Percentiles rank a stretch among this genome's conserved stretches.
phyloP scores from a whole-genome alignment of 2,113 vertebrate species.

The Malurus melanocephalus region DNA sequence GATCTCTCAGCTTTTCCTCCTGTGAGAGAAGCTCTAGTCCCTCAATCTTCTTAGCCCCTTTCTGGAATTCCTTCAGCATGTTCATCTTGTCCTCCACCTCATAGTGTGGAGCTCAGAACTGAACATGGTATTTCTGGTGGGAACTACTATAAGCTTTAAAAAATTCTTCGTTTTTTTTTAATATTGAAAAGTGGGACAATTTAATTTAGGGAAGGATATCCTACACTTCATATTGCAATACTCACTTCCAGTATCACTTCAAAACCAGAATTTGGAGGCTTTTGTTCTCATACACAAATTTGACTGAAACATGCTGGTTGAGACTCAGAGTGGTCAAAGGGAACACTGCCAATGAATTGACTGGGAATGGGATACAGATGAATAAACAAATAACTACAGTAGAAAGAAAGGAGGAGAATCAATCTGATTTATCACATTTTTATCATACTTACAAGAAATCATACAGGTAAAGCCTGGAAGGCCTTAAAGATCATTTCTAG shows the following conservation, averaged over 20 bases:
- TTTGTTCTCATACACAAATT: background rate
- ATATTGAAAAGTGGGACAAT: background rate
- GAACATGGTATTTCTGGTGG: background rate
- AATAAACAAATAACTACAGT: background rate
- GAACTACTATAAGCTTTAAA: background rate
- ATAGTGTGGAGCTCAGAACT: background rate
- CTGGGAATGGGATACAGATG: background rate
- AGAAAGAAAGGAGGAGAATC: background rate
- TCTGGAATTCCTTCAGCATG: accelerated
- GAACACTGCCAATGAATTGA: background rate
- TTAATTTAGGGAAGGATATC: background rate
- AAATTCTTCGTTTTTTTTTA: background rate
- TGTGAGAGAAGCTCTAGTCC: background rate
- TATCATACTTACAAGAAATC: background rate
- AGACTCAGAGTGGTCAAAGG: background rate
- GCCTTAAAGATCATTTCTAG: background rate
- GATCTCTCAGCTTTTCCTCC: background rate
- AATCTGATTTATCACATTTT: background rate
- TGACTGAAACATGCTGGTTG: background rate
- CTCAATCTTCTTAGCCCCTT: background rate
- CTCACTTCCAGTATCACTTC: background rate
- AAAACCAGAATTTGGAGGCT: background rate
- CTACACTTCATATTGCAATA: background rate
- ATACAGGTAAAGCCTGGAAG: background rate
- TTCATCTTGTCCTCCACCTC: background rate